Evolutionary conservation across 2,113 vertebrate species (phyloP), one percentile per base, ranked within the genome.

Genomic region (Pithys albifrons): DNA sequence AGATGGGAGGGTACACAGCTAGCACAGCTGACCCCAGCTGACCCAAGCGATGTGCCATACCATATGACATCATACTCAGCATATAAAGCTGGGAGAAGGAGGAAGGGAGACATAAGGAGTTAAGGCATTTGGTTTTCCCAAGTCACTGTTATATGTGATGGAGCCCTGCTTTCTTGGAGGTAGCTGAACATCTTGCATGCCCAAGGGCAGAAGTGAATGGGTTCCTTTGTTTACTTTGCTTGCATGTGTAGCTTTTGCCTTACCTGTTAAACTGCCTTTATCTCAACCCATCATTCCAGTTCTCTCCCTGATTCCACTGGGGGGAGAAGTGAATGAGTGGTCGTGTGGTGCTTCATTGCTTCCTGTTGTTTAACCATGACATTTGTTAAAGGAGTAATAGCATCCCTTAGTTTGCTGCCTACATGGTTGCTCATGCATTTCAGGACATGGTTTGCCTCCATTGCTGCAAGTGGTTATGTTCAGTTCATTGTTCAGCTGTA

Each of bases 111-210:
- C 8, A 45, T 46, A 55, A 33, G 14, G 33, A 46, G 3, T 39
- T 54, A 22, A 55, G 9, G 14, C 8, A 28, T 46, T 73, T 64
- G 65, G 17, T 46, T 41, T 65, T 73, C 58, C 9, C 14, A 27
- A 39, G 49, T 22, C n/a, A 39, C n/a, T 35, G 22, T 59, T 59
- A 25, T 11, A 10, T 28, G 27, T 28, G 28, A 22, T 55, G n/a
- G 33, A 65, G 18, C 12, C 18, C 19, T 74, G 6, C 4, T 65
- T 55, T 48, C n/a, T 59, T 33, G 59, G 14, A 37, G 45, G 46
- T 33, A 0, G 0, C 17, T 54, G 33, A 58, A n/a, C 14, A 62
- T 8, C 27, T 27, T 14, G 28, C 23, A 18, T 73, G 22, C 41
- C 5, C 18, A 28, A 23, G 23, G 54, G 7, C 39, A 65, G 22